These are phyloP conservation scores for Ctenomys sociabilis DNA, from an alignment of 2,113 vertebrate genomes.

Conservation along the genomic window DNA sequence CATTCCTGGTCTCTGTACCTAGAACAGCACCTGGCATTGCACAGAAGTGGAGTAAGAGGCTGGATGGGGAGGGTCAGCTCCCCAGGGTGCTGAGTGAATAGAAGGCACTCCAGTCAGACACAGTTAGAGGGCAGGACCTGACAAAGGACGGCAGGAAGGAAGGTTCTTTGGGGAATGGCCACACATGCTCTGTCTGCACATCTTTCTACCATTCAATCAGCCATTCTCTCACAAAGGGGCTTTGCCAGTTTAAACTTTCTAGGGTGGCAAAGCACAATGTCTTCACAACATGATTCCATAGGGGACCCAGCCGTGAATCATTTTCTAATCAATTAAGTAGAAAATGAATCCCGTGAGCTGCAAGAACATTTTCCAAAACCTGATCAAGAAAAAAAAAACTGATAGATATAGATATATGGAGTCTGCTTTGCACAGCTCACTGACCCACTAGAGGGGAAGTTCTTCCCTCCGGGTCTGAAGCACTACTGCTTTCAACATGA, in stretches of 20 bases:
- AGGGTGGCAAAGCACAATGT: neutral
- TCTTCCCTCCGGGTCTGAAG: neutral
- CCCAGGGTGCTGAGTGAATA: neutral
- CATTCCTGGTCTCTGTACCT: neutral
- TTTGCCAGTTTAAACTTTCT: neutral
- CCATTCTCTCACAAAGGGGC: neutral
- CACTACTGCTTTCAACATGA: neutral
- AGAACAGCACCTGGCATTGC: neutral
- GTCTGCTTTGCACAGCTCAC: neutral
- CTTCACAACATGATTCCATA: neutral
- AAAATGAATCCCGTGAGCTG: neutral
- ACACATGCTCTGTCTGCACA: neutral
- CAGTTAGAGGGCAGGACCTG: neutral
- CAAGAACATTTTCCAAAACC: neutral
- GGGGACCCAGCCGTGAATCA: neutral
- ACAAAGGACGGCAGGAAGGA: neutral
- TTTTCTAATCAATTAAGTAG: neutral
- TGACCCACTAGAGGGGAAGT: neutral
- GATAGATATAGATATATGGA: neutral
- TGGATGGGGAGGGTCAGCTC: neutral
- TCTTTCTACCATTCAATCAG: neutral
- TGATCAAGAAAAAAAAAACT: neutral
- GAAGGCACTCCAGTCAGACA: neutral
- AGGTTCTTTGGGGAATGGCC: neutral
- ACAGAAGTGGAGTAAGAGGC: neutral